Conservation (phyloP, 2,797 vertebrate genomes). For the Phalanger gymnotis region DNA sequence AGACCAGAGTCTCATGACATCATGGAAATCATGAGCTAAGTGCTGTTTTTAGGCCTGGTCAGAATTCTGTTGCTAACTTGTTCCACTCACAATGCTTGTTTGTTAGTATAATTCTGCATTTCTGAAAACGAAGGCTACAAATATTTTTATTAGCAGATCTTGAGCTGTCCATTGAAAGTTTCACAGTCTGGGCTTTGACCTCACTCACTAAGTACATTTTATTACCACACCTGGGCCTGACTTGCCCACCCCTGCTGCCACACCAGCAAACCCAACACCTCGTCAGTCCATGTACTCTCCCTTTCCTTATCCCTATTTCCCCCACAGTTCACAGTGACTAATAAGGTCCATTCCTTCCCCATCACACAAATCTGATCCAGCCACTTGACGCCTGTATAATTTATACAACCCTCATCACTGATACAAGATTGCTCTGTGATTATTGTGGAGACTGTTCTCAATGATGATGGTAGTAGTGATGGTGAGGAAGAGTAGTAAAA, state of each 20-base stretch:
- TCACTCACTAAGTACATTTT: background rate
- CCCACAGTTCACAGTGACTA: background rate
- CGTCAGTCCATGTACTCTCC: background rate
- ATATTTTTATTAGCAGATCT: conserved; percentile 7
- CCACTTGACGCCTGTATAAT: background rate
- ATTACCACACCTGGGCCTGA: background rate
- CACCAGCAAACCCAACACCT: background rate
- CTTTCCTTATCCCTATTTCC: background rate
- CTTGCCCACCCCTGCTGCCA: background rate
- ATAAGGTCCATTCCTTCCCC: background rate
- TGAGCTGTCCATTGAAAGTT: background rate
- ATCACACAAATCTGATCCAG: background rate
- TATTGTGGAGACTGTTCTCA: background rate
- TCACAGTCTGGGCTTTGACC: background rate
- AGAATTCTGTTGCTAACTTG: background rate
- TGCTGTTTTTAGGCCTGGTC: background rate
- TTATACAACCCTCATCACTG: background rate
- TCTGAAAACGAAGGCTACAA: conserved; percentile 29
- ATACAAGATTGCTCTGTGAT: background rate
- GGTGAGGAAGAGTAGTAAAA: background rate
- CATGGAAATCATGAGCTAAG: conserved; percentile 23
- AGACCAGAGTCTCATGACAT: background rate
- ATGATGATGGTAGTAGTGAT: background rate
- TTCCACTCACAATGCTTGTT: background rate
- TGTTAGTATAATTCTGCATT: conserved; percentile 22